Conservation (phyloP, 2,888 invertebrate genomes). For the Synergus japonicus region DNA sequence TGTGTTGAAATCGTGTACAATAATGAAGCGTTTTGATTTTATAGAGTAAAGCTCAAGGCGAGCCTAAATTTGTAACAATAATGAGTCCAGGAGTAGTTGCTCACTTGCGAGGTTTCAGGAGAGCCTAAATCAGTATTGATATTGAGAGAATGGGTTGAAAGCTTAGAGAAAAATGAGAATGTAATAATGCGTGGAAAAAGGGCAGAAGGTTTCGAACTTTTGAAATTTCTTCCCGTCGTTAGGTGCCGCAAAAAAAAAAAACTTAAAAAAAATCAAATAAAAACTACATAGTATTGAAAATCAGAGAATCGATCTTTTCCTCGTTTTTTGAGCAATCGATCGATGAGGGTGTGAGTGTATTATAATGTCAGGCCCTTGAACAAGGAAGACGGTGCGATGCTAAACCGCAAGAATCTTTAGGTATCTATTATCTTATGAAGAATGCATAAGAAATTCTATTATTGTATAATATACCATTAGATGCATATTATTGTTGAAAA, state of each 20-base stretch:
- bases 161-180: conserved; percentile 6
- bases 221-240: conserved; percentile 31
- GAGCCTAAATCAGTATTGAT: conserved; percentile 7
- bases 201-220: conserved; percentile 10
- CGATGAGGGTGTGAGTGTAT: conserved; percentile 20
- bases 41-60: neutral
- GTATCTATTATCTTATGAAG: conserved; percentile 47
- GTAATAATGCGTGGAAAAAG: neutral
- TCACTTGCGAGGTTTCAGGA: conserved; percentile 29
- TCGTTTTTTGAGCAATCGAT: conserved; percentile 30
- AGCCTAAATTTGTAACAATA: conserved; percentile 25
- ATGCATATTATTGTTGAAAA: conserved; percentile 63
- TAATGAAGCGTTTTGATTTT: conserved; percentile 23
- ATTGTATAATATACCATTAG: conserved; percentile 62
- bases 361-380: conserved; percentile 17
- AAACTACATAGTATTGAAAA: conserved; percentile 20
- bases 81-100: conserved; percentile 34
- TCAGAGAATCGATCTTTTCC: conserved; percentile 22
- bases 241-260: conserved; percentile 15
- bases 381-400: conserved; percentile 37
- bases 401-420: conserved; percentile 37
- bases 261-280: neutral
- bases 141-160: conserved; percentile 9
- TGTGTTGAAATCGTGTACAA: neutral
- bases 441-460: conserved; percentile 60